Evolutionary conservation across 2,888 invertebrate species (phyloP).

Genomic region (Unio pictorum): DNA sequence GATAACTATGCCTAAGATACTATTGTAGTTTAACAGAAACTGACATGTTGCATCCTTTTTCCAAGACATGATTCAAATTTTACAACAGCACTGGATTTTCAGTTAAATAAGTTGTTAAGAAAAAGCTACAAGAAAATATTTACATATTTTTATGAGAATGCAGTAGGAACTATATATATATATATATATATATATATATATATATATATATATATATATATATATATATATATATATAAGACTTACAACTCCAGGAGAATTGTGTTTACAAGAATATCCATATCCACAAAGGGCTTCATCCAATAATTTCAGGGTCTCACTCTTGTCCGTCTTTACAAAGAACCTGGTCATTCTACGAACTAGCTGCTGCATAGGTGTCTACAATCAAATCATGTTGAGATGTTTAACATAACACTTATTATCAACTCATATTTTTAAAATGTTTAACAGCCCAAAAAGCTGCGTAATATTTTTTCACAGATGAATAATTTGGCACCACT

Average conservation of each 20-base stretch:
- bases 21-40: too few relatives aligned
- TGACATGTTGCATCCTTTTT: neutral
- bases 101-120: neutral
- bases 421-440: too few relatives aligned
- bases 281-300: slow-evolving; percentile 78
- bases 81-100: neutral
- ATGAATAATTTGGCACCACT: too few relatives aligned
- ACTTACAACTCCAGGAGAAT: slow-evolving; percentile 78
- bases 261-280: slow-evolving; percentile 78
- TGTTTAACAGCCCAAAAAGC: too few relatives aligned
- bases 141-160: too few relatives aligned
- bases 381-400: slow-evolving; percentile 52
- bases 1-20: too few relatives aligned
- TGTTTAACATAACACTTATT: neutral
- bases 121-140: too few relatives aligned
- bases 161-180: too few relatives aligned
- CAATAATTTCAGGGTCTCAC: slow-evolving; percentile 80
- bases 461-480: too few relatives aligned
- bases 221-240: too few relatives aligned
- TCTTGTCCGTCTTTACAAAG: slow-evolving; percentile 82
- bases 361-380: slow-evolving; percentile 84
- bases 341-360: slow-evolving; percentile 95
- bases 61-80: neutral
- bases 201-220: too few relatives aligned
- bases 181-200: too few relatives aligned